Evolutionary conservation across 2,797 vertebrate genomes (phyloP).

Genomic region (Pangasius krempfi): DNA sequence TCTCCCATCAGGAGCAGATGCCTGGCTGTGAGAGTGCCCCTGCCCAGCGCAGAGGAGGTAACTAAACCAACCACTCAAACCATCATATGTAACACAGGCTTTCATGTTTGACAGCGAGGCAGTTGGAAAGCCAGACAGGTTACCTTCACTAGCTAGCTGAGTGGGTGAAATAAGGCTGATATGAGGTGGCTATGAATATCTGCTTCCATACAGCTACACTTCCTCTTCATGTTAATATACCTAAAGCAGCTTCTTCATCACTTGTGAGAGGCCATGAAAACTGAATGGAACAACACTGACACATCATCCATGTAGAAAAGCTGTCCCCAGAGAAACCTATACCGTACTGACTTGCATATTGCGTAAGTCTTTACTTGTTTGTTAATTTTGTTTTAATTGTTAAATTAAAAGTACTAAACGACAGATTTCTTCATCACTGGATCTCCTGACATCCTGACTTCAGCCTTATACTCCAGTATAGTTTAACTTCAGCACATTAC

Average conservation of each 20-base stretch:
- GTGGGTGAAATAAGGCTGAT: background rate
- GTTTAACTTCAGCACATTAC: background rate
- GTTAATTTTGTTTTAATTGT: too few relatives aligned
- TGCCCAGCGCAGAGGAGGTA: constrained; percentile 91
- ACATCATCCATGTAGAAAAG: background rate
- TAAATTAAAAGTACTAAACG: background rate
- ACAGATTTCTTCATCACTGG: background rate
- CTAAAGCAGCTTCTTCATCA: background rate
- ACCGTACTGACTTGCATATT: background rate
- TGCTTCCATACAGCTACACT: background rate
- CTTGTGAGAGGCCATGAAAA: background rate
- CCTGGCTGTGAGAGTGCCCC: constrained; percentile 87
- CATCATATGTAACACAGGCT: background rate
- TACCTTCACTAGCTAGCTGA: background rate
- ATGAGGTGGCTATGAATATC: background rate
- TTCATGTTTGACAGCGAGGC: background rate
- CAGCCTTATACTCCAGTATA: background rate
- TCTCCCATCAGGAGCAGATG: constrained; percentile 93
- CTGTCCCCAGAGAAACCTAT: background rate
- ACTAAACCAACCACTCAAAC: background rate
- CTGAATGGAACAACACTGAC: background rate
- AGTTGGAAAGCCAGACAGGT: background rate
- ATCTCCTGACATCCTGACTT: background rate
- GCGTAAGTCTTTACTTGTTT: background rate
- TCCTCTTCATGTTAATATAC: background rate